phyloP scores from a whole-genome alignment of 37 sponge, comb jelly and placozoan genomes.

The Aplysina aerophoba region DNA sequence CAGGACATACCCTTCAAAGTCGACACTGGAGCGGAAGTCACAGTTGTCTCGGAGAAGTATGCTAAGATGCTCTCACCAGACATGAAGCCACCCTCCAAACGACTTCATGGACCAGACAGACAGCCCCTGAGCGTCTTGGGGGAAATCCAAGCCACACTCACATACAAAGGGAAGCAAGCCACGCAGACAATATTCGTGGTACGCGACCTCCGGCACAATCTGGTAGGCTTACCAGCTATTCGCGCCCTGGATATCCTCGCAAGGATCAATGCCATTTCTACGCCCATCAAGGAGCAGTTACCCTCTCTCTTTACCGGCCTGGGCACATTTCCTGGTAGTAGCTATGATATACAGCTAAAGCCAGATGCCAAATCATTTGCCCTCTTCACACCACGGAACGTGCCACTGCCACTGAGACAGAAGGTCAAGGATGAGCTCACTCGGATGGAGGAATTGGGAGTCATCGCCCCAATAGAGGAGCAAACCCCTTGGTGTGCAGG shows the following conservation, averaged over 20 bases:
- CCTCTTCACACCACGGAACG: neutral
- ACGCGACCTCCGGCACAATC: neutral
- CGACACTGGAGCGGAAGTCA: slow-evolving; percentile 24
- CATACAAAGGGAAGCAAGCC: neutral
- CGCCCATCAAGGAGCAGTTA: neutral
- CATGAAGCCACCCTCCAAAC: neutral
- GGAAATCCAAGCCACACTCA: slow-evolving; percentile 1
- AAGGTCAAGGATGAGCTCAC: slow-evolving; percentile 27
- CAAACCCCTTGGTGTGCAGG: slow-evolving; percentile 38
- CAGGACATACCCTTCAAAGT: slow-evolving; percentile 9
- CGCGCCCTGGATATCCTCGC: slow-evolving; percentile 16
- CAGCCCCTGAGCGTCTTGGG: slow-evolving; percentile 6
- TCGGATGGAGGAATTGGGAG: slow-evolving; percentile 41
- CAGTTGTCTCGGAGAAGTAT: neutral
- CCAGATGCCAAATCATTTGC: slow-evolving; percentile 1
- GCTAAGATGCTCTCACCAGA: neutral
- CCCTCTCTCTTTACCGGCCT: slow-evolving; percentile 11
- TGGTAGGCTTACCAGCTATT: slow-evolving; percentile 20
- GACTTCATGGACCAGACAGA: slow-evolving; percentile 16
- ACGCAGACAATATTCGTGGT: slow-evolving; percentile 10
- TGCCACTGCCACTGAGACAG: slow-evolving; percentile 2
- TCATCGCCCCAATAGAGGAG: slow-evolving; percentile 25
- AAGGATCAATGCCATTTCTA: neutral
- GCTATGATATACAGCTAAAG: slow-evolving; percentile 3
- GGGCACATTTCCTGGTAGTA: neutral